Percentiles rank a stretch among this genome's conserved stretches.
Evolutionary conservation across 2,888 invertebrate genomes (phyloP).

Genomic region (Thymelicus lineola): DNA sequence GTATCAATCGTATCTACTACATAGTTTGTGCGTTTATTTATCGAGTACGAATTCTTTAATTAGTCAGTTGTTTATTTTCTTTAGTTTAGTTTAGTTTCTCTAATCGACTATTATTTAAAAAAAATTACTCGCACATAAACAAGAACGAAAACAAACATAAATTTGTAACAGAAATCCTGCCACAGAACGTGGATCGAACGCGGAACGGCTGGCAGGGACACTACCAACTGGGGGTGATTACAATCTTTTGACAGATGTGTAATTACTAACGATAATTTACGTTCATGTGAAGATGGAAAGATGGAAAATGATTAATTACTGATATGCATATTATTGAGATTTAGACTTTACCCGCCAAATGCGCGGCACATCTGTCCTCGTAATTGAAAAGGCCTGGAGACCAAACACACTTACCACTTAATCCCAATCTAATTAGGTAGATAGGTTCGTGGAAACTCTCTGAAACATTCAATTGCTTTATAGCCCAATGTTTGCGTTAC

Average conservation of each 20-base stretch:
- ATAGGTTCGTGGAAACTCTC: neutral
- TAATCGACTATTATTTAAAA: too few species aligned
- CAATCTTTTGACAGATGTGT: neutral
- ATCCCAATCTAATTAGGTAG: neutral
- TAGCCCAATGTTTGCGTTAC: neutral
- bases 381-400: neutral
- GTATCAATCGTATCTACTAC: too few species aligned
- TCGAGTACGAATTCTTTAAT: too few species aligned
- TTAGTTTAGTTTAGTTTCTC: too few species aligned
- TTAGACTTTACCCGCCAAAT: too few species aligned
- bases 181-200: neutral
- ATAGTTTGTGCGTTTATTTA: too few species aligned
- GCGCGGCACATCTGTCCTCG: too few species aligned
- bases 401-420: neutral
- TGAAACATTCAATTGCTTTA: conserved; percentile 3
- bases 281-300: neutral
- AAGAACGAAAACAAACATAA: neutral
- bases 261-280: neutral
- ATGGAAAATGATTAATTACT: neutral
- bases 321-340: neutral
- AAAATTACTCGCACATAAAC: neutral
- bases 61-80: too few species aligned
- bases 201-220: conserved; percentile 4
- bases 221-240: neutral
- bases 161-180: neutral